Percentiles rank a stretch among this genome's conserved stretches.
phyloP scores from a whole-genome alignment of 2,797 vertebrate genomes.

The Macropodus opercularis region DNA sequence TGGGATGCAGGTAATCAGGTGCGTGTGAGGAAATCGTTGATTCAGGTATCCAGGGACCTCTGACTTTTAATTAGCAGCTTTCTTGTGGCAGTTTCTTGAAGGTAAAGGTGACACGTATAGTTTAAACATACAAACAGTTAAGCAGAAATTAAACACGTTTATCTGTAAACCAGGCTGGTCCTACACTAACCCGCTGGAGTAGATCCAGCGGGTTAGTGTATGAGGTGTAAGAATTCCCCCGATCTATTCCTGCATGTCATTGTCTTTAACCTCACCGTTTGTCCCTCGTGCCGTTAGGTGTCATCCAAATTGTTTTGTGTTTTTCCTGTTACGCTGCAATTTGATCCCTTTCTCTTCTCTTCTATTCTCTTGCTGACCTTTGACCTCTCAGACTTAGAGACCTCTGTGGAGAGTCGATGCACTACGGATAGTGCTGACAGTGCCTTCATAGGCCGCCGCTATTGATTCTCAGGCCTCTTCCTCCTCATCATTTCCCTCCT shows the following conservation, averaged over 20 bases:
- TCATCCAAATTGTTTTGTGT: conserved; percentile 1
- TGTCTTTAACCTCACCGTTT: not conserved
- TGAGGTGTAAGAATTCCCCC: not conserved
- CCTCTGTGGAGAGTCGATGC: conserved; percentile 86
- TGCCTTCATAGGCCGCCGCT: conserved; percentile 77
- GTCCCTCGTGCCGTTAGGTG: not conserved
- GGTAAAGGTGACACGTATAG: not conserved
- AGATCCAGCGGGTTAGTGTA: not conserved
- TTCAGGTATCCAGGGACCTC: conserved; percentile 13
- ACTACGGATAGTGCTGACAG: conserved; percentile 86
- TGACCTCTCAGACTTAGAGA: conserved; percentile 83
- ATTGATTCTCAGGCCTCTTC: conserved; percentile 72
- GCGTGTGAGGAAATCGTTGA: conserved; percentile 25
- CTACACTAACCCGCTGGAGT: too few relatives aligned
- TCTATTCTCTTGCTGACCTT: conserved; percentile 44
- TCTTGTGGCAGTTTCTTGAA: not conserved
- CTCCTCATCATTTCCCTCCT: conserved; percentile 54
- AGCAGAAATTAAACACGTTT: too few relatives aligned
- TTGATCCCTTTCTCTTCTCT: conserved; percentile 21
- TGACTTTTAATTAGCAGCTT: conserved; percentile 19
- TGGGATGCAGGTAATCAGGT: conserved; percentile 43
- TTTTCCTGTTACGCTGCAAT: conserved; percentile 29
- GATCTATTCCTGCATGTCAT: conserved; percentile 12
- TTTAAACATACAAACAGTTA: not conserved
- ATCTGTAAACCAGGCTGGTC: too few relatives aligned